Base-by-base conservation (phyloP, 2,888 invertebrate species). In the Anaspis maculata region DNA sequence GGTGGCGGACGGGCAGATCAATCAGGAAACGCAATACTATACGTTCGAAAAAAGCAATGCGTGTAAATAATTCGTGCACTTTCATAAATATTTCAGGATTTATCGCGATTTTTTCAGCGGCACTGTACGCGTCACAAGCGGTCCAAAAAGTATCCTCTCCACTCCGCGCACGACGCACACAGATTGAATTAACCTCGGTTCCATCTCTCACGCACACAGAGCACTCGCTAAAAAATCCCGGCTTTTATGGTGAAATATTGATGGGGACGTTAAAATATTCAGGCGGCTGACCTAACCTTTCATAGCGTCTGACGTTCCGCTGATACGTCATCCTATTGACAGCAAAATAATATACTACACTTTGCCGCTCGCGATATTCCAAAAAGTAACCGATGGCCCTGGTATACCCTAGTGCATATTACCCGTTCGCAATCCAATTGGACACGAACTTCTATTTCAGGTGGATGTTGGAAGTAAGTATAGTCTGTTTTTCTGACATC, bases 221-320 rank as follows among this genome's bases (percentile, higher is more conserved):
- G 34, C 46, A 41, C 46, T 46, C 45, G 41, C 44, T 46, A 52
- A 47, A 53, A 50, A 50, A 56, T 49, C 46, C 47, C 44, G 41
- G 51, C 51, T 52, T 52, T 48, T 44, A 49, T 47, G 37, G 45
- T 59, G 43, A 56, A 59, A 56, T 57, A 60, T 59, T 60, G 55
- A 60, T 56, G 56, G 50, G 36, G 33, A 29, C 39, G 51, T 45
- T 60, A 49, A 58, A 59, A 58, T 57, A 60, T 60, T 58, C 54
- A 59, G 41, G 42, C 40, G 49, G 48, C 47, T 57, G 56, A 56
- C 57, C 59, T 53, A 52, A 54, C 51, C 47, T 51, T 47, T 48
- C 45, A 48, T 41, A 32, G 30, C 33, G 30, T n/a, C 37, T 37
- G 37, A 41, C 37, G 34, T 41, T 31, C 31, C 25, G 23, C 30